A percentile compares a stretch with the other conserved stretches of the same genome.
phyloP scores from a whole-genome alignment of 2,888 invertebrate species.

The Margaritifera margaritifera region DNA sequence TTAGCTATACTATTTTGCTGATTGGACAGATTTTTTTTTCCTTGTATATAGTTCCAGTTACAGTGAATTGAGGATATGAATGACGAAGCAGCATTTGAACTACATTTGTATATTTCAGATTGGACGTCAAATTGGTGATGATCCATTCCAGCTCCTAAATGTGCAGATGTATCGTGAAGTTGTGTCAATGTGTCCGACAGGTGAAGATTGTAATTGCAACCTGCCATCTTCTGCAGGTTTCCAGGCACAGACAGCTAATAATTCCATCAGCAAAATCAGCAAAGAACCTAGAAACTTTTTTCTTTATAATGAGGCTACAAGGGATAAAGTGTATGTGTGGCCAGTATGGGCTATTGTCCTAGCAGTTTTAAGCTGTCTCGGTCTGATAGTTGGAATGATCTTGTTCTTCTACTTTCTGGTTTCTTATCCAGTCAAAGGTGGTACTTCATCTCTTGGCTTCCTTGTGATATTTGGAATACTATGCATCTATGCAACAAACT shows the following conservation, averaged over 20 bases:
- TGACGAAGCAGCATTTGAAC: too few species aligned
- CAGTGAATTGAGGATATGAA: too few species aligned
- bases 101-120: constrained; percentile 30
- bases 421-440: constrained; percentile 68
- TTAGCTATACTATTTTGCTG: too few species aligned
- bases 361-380: constrained; percentile 67
- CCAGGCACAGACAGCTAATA: constrained; percentile 6
- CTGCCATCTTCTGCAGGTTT: constrained; percentile 32
- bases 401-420: constrained; percentile 70
- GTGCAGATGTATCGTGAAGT: too few species aligned
- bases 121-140: constrained; percentile 28
- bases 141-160: too few species aligned
- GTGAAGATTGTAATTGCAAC: constrained; percentile 55
- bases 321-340: constrained; percentile 57
- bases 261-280: too few species aligned
- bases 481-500: constrained; percentile 73
- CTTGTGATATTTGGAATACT: constrained; percentile 73
- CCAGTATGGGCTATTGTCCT: constrained; percentile 66
- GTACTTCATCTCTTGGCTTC: constrained; percentile 72
- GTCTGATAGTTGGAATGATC: constrained; percentile 69
- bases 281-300: constrained; percentile 57
- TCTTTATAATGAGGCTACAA: constrained; percentile 43
- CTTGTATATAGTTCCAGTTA: too few species aligned
- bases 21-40: too few species aligned
- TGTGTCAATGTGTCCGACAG: constrained; percentile 14